Evolutionary conservation across 2,797 vertebrate species (phyloP).

Genomic region (Sardinella longiceps): DNA sequence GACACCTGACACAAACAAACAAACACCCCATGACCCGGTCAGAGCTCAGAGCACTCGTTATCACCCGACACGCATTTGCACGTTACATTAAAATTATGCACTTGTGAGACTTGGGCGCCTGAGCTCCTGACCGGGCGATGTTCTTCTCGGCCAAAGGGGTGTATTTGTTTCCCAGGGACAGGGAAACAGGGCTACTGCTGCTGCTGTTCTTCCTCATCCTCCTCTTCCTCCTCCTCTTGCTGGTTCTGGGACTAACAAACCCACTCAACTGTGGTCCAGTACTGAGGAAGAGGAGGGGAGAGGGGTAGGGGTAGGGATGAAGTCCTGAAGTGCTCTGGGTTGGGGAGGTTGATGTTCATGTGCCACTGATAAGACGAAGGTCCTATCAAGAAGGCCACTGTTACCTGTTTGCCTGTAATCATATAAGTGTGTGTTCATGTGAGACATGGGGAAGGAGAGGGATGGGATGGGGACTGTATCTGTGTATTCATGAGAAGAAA

Average conservation of each 20-base stretch:
- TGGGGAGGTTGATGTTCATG: background rate
- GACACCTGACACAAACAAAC: background rate
- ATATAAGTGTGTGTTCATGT: slow-evolving; percentile 13
- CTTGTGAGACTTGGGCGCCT: background rate
- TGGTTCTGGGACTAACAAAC: background rate
- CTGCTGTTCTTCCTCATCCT: background rate
- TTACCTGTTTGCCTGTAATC: slow-evolving; percentile 12
- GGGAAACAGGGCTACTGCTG: background rate
- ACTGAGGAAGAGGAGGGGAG: background rate
- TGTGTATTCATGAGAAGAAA: background rate
- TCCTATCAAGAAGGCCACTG: background rate
- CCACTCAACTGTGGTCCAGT: background rate
- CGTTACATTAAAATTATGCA: slow-evolving; percentile 1
- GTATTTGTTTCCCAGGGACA: background rate
- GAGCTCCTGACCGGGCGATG: background rate
- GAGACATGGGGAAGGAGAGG: background rate
- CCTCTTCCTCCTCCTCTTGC: background rate
- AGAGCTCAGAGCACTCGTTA: background rate
- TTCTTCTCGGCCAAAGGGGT: background rate
- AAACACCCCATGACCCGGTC: background rate
- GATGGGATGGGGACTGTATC: background rate
- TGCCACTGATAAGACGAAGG: background rate
- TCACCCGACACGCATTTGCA: background rate
- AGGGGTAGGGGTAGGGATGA: background rate
- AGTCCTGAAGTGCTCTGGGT: background rate